Evolutionary conservation across 2,888 invertebrate genomes (phyloP).

Genomic region (Caenorhabditis becei): DNA sequence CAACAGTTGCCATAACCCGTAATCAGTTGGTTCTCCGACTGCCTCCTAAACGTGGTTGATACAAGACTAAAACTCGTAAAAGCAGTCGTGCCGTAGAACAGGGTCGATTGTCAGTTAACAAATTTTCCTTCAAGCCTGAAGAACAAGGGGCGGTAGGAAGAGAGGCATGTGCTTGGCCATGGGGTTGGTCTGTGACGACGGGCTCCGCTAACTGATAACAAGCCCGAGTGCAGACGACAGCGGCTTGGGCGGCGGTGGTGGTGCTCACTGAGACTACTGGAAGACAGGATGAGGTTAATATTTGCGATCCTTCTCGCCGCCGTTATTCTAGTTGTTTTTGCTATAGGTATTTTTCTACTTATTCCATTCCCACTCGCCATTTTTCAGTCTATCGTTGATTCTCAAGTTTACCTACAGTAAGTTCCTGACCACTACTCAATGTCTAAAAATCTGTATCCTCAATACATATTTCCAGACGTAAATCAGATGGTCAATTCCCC

Average conservation of each 20-base stretch:
- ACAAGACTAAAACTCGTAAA: slow-evolving; percentile 41
- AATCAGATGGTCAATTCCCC: slow-evolving; percentile 62
- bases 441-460: background rate
- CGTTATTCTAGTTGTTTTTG: slow-evolving; percentile 54
- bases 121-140: slow-evolving; percentile 16
- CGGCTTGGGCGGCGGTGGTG: slow-evolving; percentile 31
- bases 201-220: slow-evolving; percentile 29
- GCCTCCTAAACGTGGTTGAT: slow-evolving; percentile 39
- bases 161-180: slow-evolving; percentile 39
- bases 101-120: slow-evolving; percentile 14
- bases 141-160: slow-evolving; percentile 23
- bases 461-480: slow-evolving; percentile 35
- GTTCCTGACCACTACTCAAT: slow-evolving; percentile 37
- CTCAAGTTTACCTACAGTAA: slow-evolving; percentile 68
- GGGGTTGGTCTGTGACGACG: slow-evolving; percentile 32
- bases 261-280: slow-evolving; percentile 50
- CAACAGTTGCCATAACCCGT: slow-evolving; percentile 21
- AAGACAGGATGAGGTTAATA: slow-evolving; percentile 46
- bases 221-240: slow-evolving; percentile 46
- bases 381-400: slow-evolving; percentile 64
- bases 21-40: slow-evolving; percentile 8
- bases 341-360: slow-evolving; percentile 64
- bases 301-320: slow-evolving; percentile 39
- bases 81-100: slow-evolving; percentile 29
- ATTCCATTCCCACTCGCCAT: slow-evolving; percentile 68